Percentiles rank a stretch among this genome's conserved stretches.
phyloP scores from a whole-genome alignment of 1,140 invertebrate genomes.

The Panulirus ornatus region DNA sequence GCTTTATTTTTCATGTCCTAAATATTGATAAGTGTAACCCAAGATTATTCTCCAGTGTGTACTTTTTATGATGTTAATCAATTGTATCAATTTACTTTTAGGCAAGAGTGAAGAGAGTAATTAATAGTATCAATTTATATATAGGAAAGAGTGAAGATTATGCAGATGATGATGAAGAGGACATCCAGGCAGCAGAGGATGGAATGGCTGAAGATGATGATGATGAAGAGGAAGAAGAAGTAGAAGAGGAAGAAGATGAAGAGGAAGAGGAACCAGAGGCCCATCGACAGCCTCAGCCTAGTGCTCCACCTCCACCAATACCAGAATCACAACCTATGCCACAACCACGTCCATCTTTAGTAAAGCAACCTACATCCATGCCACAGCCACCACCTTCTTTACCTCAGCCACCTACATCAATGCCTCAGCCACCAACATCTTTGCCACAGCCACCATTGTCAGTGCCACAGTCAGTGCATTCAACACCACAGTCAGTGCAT shows the following conservation, averaged over 20 bases:
- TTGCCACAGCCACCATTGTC: not conserved
- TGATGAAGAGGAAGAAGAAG: slow-evolving; percentile 37
- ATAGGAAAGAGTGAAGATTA: slow-evolving; percentile 49
- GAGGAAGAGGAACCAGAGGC: slow-evolving; percentile 60
- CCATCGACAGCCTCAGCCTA: slow-evolving; percentile 18
- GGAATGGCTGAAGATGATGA: slow-evolving; percentile 40
- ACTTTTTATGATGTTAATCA: too few species aligned
- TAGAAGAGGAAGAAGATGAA: slow-evolving; percentile 52
- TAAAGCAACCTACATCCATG: slow-evolving; percentile 7
- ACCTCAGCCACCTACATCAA: slow-evolving; percentile 11
- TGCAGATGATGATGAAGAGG: slow-evolving; percentile 57
- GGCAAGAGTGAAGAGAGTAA: slow-evolving; percentile 43
- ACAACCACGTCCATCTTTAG: not conserved
- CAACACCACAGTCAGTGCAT: slow-evolving; percentile 24
- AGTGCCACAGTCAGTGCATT: not conserved
- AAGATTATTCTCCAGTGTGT: too few species aligned
- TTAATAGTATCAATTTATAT: not conserved
- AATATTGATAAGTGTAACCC: too few species aligned
- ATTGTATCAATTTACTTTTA: slow-evolving; percentile 3
- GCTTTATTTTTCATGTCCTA: too few species aligned
- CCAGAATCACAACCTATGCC: slow-evolving; percentile 33
- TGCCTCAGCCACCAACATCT: slow-evolving; percentile 15
- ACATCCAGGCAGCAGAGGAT: slow-evolving; percentile 22
- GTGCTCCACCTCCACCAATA: slow-evolving; percentile 12
- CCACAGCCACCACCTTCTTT: slow-evolving; percentile 22